Evolutionary conservation across 2,888 invertebrate genomes (phyloP).

Genomic region (Scaptodrosophila latifasciaeformis): DNA sequence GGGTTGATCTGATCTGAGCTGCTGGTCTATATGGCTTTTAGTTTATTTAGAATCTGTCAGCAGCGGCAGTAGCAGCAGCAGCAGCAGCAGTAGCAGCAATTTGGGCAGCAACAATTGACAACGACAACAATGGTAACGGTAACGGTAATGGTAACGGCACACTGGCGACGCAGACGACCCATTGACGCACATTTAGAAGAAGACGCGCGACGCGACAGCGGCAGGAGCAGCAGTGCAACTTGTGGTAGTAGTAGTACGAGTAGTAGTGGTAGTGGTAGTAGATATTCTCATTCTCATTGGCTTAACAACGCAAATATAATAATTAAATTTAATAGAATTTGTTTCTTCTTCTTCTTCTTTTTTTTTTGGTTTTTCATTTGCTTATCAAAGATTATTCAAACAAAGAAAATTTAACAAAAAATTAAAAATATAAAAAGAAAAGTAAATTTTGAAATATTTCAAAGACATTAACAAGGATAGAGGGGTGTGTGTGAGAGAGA

Average conservation of each 20-base stretch:
- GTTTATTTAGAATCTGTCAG: too few relatives aligned
- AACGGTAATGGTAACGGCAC: background rate
- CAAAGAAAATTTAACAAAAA: conserved; percentile 39
- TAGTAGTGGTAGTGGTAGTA: conserved; percentile 72
- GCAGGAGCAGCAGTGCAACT: conserved; percentile 72
- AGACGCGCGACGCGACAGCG: conserved; percentile 32
- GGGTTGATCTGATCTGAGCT: too few relatives aligned
- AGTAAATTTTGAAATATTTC: conserved; percentile 11
- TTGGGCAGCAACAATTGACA: too few relatives aligned
- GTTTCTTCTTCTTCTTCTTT: background rate
- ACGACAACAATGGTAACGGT: background rate
- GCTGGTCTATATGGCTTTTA: too few relatives aligned
- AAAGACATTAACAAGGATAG: conserved; percentile 20
- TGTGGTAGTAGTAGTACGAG: conserved; percentile 61
- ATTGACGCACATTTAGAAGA: too few relatives aligned
- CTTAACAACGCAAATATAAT: conserved; percentile 73
- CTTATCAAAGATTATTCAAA: too few relatives aligned
- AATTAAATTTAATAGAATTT: conserved; percentile 64
- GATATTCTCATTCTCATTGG: conserved; percentile 75
- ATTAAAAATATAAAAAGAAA: conserved; percentile 15
- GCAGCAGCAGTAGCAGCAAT: conserved; percentile 42
- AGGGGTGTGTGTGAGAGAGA: background rate
- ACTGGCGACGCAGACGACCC: background rate
- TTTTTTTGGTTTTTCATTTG: too few relatives aligned
- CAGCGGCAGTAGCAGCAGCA: conserved; percentile 26